Conservation (phyloP, 2,888 invertebrate genomes). For the Chrysolina americana region DNA sequence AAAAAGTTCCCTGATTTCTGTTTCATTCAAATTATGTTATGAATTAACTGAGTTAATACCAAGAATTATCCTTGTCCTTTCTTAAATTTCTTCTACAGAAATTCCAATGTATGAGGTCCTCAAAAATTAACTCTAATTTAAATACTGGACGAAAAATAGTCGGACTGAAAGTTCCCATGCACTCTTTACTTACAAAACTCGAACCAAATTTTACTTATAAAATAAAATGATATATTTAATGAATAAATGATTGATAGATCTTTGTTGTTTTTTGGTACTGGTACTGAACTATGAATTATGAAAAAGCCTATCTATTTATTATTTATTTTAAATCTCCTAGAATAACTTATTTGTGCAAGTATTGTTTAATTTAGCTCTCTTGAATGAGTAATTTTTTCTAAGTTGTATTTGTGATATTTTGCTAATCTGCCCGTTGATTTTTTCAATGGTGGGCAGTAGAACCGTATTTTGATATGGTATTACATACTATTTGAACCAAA, state of each 20-base stretch:
- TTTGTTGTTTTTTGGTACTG: background rate
- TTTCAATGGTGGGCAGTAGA: constrained; percentile 41
- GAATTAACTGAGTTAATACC: no score
- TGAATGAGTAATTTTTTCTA: constrained; percentile 45
- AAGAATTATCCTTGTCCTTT: no score
- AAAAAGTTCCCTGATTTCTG: no score
- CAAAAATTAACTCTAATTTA: no score
- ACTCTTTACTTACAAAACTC: no score
- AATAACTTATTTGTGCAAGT: constrained; percentile 53
- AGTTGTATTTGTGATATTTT: constrained; percentile 58
- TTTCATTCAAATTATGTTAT: no score
- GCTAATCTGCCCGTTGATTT: constrained; percentile 46
- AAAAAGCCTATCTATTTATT: constrained; percentile 32
- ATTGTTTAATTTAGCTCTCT: constrained; percentile 57
- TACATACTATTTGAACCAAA: constrained; percentile 62
- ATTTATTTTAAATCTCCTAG: constrained; percentile 56
- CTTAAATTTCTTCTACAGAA: no score
- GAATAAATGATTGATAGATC: background rate
- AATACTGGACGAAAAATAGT: no score
- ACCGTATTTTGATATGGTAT: constrained; percentile 64
- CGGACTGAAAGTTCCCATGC: no score
- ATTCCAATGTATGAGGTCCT: no score
- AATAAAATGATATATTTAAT: background rate
- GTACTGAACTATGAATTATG: background rate
- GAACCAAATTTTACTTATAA: no score